phyloP scores from a whole-genome alignment of 2,888 invertebrate genomes.

The Trisateles emortualis region DNA sequence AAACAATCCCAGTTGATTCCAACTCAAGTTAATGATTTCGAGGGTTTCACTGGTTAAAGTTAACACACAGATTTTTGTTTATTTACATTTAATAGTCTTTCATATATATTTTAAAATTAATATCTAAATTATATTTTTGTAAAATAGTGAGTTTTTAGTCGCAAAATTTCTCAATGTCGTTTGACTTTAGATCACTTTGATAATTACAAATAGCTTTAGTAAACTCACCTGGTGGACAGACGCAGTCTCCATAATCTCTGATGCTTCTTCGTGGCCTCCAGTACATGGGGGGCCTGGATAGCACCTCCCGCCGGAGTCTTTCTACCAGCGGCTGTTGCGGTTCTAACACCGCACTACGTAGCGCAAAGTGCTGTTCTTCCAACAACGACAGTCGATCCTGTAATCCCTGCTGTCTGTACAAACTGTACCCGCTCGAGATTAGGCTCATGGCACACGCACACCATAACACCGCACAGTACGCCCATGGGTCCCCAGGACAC shows the following conservation, averaged over 20 bases:
- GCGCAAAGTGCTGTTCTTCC: slow-evolving; percentile 85
- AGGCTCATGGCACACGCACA: slow-evolving; percentile 89
- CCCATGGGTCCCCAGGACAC: slow-evolving; percentile 77
- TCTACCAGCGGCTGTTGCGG: slow-evolving; percentile 85
- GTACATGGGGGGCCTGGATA: slow-evolving; percentile 67
- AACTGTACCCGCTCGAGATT: slow-evolving; percentile 87
- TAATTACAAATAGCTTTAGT: not conserved
- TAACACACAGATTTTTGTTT: not conserved
- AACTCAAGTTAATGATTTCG: slow-evolving; percentile 4
- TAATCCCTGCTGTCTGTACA: slow-evolving; percentile 86
- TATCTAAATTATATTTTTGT: no score
- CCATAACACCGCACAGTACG: slow-evolving; percentile 86
- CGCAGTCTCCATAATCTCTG: slow-evolving; percentile 89
- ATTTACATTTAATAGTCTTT: no score
- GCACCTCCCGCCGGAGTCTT: slow-evolving; percentile 84
- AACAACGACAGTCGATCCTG: slow-evolving; percentile 82
- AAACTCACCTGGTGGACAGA: slow-evolving; percentile 90
- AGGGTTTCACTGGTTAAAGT: not conserved
- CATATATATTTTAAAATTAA: no score
- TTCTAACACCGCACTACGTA: slow-evolving; percentile 84
- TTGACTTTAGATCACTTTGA: no score
- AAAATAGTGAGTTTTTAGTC: no score
- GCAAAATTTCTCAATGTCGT: no score
- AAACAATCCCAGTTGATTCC: slow-evolving; percentile 15
- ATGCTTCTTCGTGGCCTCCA: slow-evolving; percentile 79